A percentile compares a stretch with the other conserved stretches of the same genome.
These are phyloP conservation scores for Cherax destructor DNA, from an alignment of 1,140 invertebrate genomes.

Conservation along the genomic window DNA sequence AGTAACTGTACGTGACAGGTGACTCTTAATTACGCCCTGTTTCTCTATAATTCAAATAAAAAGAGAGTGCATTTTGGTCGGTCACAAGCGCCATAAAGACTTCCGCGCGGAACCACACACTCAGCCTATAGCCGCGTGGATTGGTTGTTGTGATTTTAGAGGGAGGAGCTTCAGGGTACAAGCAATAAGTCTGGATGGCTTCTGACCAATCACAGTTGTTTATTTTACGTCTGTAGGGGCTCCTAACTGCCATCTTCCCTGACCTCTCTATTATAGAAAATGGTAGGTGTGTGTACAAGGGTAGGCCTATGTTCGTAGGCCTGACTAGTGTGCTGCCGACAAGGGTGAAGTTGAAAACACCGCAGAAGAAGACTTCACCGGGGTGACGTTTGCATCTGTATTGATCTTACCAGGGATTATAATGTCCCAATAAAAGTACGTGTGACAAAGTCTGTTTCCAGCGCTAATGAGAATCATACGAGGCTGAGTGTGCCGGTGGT, in stretches of 20 bases:
- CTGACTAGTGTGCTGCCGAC: no score
- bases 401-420: no score
- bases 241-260: conserved; percentile 67
- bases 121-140: conserved; percentile 54
- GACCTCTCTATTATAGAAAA: conserved; percentile 66
- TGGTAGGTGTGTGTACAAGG: conserved; percentile 35
- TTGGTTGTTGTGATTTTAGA: conserved; percentile 59
- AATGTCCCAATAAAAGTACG: no score
- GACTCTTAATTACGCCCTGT: neutral
- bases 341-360: no score
- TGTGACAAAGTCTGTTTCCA: neutral
- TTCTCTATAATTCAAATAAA: conserved; percentile 5
- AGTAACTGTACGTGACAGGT: conserved; percentile 10
- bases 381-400: no score
- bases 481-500: neutral
- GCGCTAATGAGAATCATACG: conserved; percentile 9
- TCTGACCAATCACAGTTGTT: conserved; percentile 64
- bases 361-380: no score
- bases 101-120: conserved; percentile 46
- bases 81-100: conserved; percentile 43
- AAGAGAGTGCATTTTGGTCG: conserved; percentile 25
- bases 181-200: conserved; percentile 58
- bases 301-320: conserved; percentile 39
- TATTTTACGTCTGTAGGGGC: conserved; percentile 49
- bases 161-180: conserved; percentile 53